Evolutionary conservation across 2,888 invertebrate species (phyloP).

Genomic region (Nasonia oneida): DNA sequence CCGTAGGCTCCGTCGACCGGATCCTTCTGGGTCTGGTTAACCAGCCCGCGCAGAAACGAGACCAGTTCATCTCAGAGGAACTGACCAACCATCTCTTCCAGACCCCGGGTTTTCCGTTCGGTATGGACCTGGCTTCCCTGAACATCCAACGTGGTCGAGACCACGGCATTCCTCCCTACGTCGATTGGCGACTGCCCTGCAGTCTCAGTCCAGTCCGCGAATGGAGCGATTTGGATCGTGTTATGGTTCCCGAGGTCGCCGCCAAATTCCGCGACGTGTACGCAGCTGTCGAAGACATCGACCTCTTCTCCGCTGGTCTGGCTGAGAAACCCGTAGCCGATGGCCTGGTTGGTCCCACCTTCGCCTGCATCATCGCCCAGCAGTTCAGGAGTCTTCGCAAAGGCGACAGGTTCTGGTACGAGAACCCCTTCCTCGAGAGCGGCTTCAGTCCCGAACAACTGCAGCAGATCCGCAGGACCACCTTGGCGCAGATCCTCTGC

Average conservation of each 20-base stretch:
- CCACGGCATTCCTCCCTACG: slow-evolving; percentile 91
- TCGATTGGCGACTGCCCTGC: slow-evolving; percentile 89
- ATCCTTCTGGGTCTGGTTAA: slow-evolving; percentile 88
- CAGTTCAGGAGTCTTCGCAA: slow-evolving; percentile 89
- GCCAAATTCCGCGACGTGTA: slow-evolving; percentile 82
- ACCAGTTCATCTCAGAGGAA: slow-evolving; percentile 90
- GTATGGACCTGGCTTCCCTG: slow-evolving; percentile 92
- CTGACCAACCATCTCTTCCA: slow-evolving; percentile 92
- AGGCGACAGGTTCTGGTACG: slow-evolving; percentile 90
- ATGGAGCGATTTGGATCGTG: slow-evolving; percentile 86
- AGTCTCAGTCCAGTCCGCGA: slow-evolving; percentile 84
- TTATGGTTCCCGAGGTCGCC: slow-evolving; percentile 85
- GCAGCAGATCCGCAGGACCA: slow-evolving; percentile 86
- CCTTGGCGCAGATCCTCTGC: slow-evolving; percentile 87
- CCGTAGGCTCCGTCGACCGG: slow-evolving; percentile 89
- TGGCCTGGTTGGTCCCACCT: slow-evolving; percentile 91
- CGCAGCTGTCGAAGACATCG: slow-evolving; percentile 89
- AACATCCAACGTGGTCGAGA: slow-evolving; percentile 94
- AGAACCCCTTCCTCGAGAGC: slow-evolving; percentile 87
- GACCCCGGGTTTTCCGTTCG: slow-evolving; percentile 85
- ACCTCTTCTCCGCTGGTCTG: slow-evolving; percentile 91
- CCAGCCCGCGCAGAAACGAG: slow-evolving; percentile 88
- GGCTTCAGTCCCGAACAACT: slow-evolving; percentile 89
- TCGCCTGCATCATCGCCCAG: slow-evolving; percentile 93
- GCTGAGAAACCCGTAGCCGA: slow-evolving; percentile 90